phyloP scores from a whole-genome alignment of 1,140 invertebrate genomes.

The Drosophila rufa region DNA sequence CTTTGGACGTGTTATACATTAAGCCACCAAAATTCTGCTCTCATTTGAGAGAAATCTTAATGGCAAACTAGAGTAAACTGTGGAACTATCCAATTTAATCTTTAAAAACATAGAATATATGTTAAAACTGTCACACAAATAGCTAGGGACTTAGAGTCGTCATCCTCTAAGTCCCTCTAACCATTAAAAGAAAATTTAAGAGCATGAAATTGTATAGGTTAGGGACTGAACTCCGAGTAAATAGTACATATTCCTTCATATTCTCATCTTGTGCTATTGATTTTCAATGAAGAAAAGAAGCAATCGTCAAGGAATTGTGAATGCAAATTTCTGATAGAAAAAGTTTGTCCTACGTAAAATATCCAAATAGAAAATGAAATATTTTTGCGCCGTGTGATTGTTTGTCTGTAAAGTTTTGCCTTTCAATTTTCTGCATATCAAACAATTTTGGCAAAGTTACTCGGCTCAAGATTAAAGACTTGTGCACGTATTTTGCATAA shows the following conservation, averaged over 20 bases:
- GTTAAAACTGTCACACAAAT: too few relatives aligned
- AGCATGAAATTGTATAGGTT: too few relatives aligned
- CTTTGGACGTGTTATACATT: background rate
- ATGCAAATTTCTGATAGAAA: background rate
- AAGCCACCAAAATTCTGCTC: too few relatives aligned
- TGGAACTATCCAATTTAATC: too few relatives aligned
- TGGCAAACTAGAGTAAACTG: too few relatives aligned
- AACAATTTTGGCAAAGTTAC: slow-evolving; percentile 69
- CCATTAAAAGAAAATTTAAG: too few relatives aligned
- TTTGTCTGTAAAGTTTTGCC: slow-evolving; percentile 68
- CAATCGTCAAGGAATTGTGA: too few relatives aligned
- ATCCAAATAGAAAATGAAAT: background rate
- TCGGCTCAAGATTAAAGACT: slow-evolving; percentile 70
- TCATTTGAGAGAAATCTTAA: too few relatives aligned
- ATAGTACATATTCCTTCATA: background rate
- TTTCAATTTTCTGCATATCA: slow-evolving; percentile 85
- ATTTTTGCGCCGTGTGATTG: slow-evolving; percentile 1
- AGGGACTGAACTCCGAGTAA: too few relatives aligned
- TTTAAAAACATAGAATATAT: too few relatives aligned
- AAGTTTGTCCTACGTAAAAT: background rate
- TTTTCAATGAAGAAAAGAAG: background rate
- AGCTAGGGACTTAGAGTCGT: too few relatives aligned
- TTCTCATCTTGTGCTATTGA: background rate
- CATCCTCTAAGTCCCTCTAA: too few relatives aligned
- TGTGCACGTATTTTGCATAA: slow-evolving; percentile 79